A percentile compares a stretch with the other conserved stretches of the same genome.
These are phyloP conservation scores for Taenioides sp. DNA, from an alignment of 2,797 vertebrate species.

Conservation along the genomic window DNA sequence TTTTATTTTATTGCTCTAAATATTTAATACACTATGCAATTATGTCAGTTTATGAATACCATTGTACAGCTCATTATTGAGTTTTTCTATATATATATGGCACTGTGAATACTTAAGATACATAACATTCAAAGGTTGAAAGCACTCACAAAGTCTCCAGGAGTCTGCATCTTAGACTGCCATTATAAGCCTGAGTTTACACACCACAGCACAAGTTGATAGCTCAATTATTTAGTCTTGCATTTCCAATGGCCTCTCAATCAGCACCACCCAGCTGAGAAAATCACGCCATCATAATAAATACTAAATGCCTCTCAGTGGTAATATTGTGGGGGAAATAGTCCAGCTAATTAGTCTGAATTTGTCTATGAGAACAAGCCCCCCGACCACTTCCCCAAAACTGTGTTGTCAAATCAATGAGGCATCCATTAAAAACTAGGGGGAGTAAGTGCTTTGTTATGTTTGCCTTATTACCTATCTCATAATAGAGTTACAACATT, in stretches of 20 bases:
- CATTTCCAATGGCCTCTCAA: slow-evolving; percentile 12
- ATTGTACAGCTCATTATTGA: neutral
- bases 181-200: slow-evolving; percentile 42
- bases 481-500: neutral
- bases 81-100: neutral
- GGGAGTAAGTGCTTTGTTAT: slow-evolving; percentile 4
- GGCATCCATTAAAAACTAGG: slow-evolving; percentile 32
- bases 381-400: slow-evolving; percentile 24
- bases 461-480: slow-evolving; percentile 42
- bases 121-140: slow-evolving; percentile 34
- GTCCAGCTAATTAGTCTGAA: slow-evolving; percentile 38
- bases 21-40: too few species aligned
- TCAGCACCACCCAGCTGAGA: neutral
- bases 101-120: neutral
- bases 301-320: slow-evolving; percentile 17
- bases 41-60: neutral
- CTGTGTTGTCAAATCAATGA: slow-evolving; percentile 45
- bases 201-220: slow-evolving; percentile 43
- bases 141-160: slow-evolving; percentile 16
- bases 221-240: slow-evolving; percentile 45
- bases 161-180: slow-evolving; percentile 24
- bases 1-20: neutral
- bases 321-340: slow-evolving; percentile 13
- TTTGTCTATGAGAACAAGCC: slow-evolving; percentile 20
- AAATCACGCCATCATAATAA: slow-evolving; percentile 9